phyloP scores from a whole-genome alignment of 2,797 vertebrate species.

The Melanogrammus aeglefinus region DNA sequence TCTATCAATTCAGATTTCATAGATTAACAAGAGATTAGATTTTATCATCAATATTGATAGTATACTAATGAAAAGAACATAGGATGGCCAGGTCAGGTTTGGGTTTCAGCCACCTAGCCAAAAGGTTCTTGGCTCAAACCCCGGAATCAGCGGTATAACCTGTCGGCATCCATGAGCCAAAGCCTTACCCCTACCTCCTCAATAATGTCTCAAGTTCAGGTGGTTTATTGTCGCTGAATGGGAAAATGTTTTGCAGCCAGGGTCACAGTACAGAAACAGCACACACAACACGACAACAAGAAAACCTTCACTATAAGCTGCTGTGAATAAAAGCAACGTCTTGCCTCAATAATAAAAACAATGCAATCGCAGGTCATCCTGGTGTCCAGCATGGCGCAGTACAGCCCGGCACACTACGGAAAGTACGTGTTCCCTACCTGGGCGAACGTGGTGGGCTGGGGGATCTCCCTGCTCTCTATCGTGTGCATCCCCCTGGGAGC shows the following conservation, averaged over 20 bases:
- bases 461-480: constrained; percentile 68
- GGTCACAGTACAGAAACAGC: no score
- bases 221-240: not conserved
- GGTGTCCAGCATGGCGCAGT: constrained; percentile 67
- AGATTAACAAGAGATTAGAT: not conserved
- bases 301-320: not conserved
- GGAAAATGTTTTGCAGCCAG: no score
- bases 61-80: not conserved
- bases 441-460: constrained; percentile 72
- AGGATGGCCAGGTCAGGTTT: not conserved
- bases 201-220: not conserved
- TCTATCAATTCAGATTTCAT: no score
- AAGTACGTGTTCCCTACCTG: constrained; percentile 70
- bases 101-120: not conserved
- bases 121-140: not conserved
- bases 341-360: not conserved
- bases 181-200: not conserved
- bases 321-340: not conserved
- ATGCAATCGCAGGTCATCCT: constrained; percentile 62
- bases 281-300: not conserved
- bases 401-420: constrained; percentile 68
- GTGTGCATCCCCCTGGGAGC: constrained; percentile 76
- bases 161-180: not conserved
- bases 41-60: not conserved
- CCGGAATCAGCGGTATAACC: not conserved